These are phyloP conservation scores for Rousettus leschenaultii DNA, from an alignment of 2,113 vertebrate species.

Conservation along the genomic window DNA sequence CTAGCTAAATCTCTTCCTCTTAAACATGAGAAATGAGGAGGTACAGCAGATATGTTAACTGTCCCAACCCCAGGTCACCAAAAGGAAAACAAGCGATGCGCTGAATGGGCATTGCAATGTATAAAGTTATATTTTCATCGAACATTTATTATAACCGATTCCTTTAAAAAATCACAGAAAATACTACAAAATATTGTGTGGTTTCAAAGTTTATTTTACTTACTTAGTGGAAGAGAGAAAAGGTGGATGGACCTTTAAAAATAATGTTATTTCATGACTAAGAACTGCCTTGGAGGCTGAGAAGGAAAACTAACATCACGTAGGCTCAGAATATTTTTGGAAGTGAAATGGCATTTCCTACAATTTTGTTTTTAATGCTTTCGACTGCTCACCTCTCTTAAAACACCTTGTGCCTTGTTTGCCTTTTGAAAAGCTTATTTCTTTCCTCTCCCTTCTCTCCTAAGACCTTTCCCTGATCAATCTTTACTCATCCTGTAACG, in stretches of 20 bases:
- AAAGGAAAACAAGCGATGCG: neutral
- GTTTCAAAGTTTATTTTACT: conserved; percentile 26
- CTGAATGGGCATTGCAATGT: neutral
- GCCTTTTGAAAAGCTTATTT: neutral
- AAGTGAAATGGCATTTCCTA: conserved; percentile 36
- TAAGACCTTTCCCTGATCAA: neutral
- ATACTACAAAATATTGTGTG: neutral
- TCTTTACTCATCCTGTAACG: neutral
- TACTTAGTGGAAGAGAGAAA: neutral
- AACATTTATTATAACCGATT: neutral
- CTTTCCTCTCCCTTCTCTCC: neutral
- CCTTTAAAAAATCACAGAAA: neutral
- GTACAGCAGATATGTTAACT: neutral
- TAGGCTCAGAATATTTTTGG: conserved; percentile 31
- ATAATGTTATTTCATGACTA: conserved; percentile 33
- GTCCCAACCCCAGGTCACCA: neutral
- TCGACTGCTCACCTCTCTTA: conserved; percentile 23
- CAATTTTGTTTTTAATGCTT: conserved; percentile 25
- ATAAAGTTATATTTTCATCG: neutral
- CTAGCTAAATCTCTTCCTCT: neutral
- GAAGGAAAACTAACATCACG: conserved; percentile 5
- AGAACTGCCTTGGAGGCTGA: neutral
- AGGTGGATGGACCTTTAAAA: conserved; percentile 12
- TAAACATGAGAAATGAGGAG: neutral
- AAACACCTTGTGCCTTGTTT: neutral